A percentile compares a stretch with the other conserved stretches of the same genome.
Evolutionary conservation across 2,888 invertebrate genomes (phyloP).

Genomic region (Mythimna lalbum): DNA sequence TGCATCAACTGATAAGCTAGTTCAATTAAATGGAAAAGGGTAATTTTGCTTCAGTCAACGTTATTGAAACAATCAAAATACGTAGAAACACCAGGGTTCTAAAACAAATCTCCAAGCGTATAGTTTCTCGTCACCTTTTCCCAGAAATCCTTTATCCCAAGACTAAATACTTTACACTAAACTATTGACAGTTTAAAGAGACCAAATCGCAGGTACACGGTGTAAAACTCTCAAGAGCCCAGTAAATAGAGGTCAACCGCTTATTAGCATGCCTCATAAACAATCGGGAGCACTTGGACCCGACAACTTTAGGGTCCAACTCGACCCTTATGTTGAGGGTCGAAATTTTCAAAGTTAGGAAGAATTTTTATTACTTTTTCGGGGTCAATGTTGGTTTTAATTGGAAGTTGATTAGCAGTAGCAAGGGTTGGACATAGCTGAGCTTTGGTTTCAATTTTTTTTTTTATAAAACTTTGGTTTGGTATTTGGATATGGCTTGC

Average conservation of each 20-base stretch:
- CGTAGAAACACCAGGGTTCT: neutral
- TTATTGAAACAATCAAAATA: slow-evolving; percentile 1
- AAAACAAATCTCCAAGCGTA: neutral
- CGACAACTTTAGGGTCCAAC: slow-evolving; percentile 58
- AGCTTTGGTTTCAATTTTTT: neutral
- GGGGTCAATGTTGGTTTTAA: slow-evolving; percentile 40
- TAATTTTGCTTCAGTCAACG: neutral
- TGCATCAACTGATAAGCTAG: too few species aligned
- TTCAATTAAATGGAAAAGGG: too few species aligned
- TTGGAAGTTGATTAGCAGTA: slow-evolving; percentile 31
- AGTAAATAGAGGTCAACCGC: slow-evolving; percentile 62
- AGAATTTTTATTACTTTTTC: slow-evolving; percentile 58
- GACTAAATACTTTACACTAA: slow-evolving; percentile 16
- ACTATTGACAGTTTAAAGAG: slow-evolving; percentile 39
- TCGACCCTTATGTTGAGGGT: slow-evolving; percentile 28
- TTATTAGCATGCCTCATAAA: slow-evolving; percentile 63
- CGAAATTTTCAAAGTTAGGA: slow-evolving; percentile 42
- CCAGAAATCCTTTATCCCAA: neutral
- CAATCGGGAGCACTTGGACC: slow-evolving; percentile 53
- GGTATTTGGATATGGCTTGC: neutral
- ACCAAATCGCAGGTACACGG: slow-evolving; percentile 45
- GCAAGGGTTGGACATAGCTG: neutral
- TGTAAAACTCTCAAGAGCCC: slow-evolving; percentile 42
- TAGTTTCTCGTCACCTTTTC: neutral
- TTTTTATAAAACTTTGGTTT: neutral